phyloP scores from a whole-genome alignment of 2,797 vertebrate genomes.

The Anguilla megastoma region DNA sequence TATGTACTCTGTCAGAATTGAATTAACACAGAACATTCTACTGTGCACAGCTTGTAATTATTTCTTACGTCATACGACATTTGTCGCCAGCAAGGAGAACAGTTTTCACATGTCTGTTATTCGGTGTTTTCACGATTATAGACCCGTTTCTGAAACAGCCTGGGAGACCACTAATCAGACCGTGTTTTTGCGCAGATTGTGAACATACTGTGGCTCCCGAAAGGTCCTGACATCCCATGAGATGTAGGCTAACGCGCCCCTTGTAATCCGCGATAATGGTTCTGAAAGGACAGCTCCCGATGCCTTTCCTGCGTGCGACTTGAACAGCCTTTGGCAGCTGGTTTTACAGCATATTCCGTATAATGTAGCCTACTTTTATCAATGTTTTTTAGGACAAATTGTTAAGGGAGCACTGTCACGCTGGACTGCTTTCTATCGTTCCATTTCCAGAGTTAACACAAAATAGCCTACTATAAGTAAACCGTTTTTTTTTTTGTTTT shows the following conservation, averaged over 20 bases:
- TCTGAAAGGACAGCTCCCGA: constrained; percentile 43
- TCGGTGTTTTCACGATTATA: neutral
- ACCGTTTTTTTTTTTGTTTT: no score
- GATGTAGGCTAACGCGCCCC: neutral
- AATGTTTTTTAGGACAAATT: neutral
- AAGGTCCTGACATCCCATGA: neutral
- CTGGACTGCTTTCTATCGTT: neutral
- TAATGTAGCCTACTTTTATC: neutral
- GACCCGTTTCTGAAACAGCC: neutral
- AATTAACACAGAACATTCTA: no score
- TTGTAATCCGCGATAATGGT: constrained; percentile 26
- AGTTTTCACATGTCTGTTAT: neutral
- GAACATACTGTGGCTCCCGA: neutral
- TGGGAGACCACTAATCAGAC: neutral
- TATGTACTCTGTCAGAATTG: no score
- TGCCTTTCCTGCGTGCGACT: neutral
- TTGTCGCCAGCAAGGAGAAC: no score
- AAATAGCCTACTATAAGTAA: neutral
- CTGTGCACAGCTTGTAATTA: no score
- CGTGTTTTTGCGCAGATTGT: neutral
- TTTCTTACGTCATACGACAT: no score
- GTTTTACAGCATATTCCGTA: neutral
- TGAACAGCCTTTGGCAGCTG: neutral
- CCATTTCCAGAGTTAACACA: neutral
- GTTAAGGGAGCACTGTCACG: neutral